Evolutionary conservation across 1,140 invertebrate genomes (phyloP), one percentile per base, ranked within the genome.

Genomic region (Pissodes strobi): DNA sequence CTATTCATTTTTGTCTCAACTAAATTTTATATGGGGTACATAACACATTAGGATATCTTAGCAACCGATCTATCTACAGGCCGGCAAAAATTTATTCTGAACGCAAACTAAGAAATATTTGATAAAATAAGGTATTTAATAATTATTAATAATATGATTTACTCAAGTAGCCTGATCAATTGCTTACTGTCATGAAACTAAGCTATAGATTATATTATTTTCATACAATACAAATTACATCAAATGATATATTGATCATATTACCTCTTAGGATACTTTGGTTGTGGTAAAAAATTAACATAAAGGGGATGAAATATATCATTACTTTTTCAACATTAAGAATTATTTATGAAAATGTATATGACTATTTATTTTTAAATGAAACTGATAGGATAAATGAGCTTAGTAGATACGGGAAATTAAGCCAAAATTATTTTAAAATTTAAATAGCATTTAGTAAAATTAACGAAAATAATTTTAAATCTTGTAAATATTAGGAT

Each of bases 401-500:
- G 57, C 57, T 59, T 59, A 59, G 57, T 59, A 59, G 57, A 17
- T 45, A 45, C 17, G 25, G 19, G 38, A 17, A 27, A 48, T 48
- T 48, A 22, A 49, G 19, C 22, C 10, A 39, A 45, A 53, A 19
- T 51, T 53, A 53, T 25, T 52, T 61, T 60, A 60, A 48, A 27
- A 48, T 18, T 51, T 27, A 18, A 63, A 27, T 63, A 63, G 60
- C 8, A 30, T 9, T 39, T 63, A 55, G 49, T 34, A 10, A 63
- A 23, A 22, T 25, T 52, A 12, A 49, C n/a, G 1, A 21, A 55
- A 55, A 30, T 27, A 43, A 61, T 30, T 52, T 52, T 37, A 59
- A n/a, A 38, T 21, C 22, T 22, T 63, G 51, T 63, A 63, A 53
- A 53, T 63, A 63, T 43, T 63, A 63, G 51, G 9, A 39, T 63